Conservation (phyloP, 1,140 invertebrate genomes). For the Ectropis grisescens region DNA sequence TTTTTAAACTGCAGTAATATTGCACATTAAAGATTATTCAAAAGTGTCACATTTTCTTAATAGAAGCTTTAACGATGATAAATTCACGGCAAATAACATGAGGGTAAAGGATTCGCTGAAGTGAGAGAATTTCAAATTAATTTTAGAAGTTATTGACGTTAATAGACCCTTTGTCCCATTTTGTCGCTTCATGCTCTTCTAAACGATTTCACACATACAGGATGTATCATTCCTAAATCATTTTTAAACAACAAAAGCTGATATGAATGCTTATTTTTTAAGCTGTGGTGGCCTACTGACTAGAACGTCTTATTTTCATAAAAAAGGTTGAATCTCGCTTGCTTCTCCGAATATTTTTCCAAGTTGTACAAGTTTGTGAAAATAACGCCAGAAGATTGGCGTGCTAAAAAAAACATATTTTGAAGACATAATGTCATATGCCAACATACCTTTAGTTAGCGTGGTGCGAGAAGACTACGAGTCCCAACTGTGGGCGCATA, state of each 20-base stretch:
- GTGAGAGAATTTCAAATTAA: conserved; percentile 22
- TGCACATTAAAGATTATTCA: neutral
- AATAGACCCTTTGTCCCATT: conserved; percentile 36
- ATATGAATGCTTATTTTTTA: neutral
- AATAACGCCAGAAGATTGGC: too few species aligned
- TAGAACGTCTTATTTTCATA: too few species aligned
- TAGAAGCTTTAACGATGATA: conserved; percentile 24
- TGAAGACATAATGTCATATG: too few species aligned
- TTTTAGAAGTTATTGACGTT: conserved; percentile 36
- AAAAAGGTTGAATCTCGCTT: too few species aligned
- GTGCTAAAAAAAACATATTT: too few species aligned
- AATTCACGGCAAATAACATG: conserved; percentile 32
- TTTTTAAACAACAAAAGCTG: conserved; percentile 1
- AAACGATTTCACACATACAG: conserved; percentile 21
- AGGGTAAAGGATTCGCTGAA: conserved; percentile 29
- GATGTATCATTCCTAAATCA: conserved; percentile 5
- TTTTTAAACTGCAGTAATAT: conserved; percentile 1
- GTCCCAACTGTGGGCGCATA: too few species aligned
- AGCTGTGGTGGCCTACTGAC: neutral
- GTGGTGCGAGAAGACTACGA: too few species aligned
- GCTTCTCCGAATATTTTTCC: too few species aligned
- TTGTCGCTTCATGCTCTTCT: conserved; percentile 20
- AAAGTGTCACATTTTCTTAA: conserved; percentile 26
- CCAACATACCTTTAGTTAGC: too few species aligned
- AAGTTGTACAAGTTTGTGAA: too few species aligned